Base-by-base conservation (phyloP, 1,140 invertebrate species). In the Orius insidiosus region DNA sequence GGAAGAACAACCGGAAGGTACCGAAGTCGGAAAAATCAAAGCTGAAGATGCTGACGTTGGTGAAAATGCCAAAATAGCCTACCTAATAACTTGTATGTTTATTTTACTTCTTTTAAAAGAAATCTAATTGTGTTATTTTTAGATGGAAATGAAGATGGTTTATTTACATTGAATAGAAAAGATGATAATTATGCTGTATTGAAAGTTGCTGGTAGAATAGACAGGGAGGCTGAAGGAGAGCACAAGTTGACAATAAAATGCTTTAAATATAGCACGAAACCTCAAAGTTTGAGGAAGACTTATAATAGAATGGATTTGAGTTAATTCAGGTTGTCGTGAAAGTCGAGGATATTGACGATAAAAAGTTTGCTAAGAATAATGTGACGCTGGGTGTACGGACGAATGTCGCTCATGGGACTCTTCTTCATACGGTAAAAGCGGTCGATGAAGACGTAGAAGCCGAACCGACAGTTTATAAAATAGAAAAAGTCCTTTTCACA, bases 31-130 rank as follows among this genome's bases (percentile, higher is more conserved):
- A 1, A 63, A 65, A 30, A 59, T 85, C 9, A 65, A 69, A 52
- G 81, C 80, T 0, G 59, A 78, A 15, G 83, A 86, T 54, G 71
- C 76, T 53, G 83, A 86, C 56, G 70, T 78, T 10, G 76, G 67
- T 8, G 77, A 80, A 14, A 84, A 85, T 59, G 78, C 77, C 0
- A 72, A 74, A 40, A 78, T 84, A 31, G 78, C 80, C 53, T 85
- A 84, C 53, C 63, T 68, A 0, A 80, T 84, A 13, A 77, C 70
- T 48, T 74, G 72, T 74, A 61, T 54, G 55, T 53, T 3, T 47
- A 14, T 43, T 47, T 18, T 39, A 30, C n/a, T 16, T 15, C 24
- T 6, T 32, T n/a, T 4, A 24, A 34, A 5, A 18, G 31, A 39
- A 14, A 46, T 46, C 32, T 11, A 3, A 36, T 52, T 43, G 51